Conservation (phyloP, 2,888 invertebrate genomes). For the Octodonta nipae region DNA sequence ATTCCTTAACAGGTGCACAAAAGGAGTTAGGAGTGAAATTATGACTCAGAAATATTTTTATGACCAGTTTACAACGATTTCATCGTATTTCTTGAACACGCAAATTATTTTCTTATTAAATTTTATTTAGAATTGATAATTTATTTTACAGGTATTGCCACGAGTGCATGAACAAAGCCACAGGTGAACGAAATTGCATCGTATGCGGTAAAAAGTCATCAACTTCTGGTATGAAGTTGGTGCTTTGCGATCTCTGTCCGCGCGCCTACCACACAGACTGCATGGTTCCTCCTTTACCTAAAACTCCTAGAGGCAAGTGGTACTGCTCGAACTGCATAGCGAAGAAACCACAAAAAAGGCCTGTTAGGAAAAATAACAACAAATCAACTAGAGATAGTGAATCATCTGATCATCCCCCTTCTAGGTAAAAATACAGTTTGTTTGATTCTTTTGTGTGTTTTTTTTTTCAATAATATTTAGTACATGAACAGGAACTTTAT, state of each 20-base stretch:
- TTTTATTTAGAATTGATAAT: no score
- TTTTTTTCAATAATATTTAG: no score
- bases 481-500: no score
- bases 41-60: no score
- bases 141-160: slow-evolving; percentile 67
- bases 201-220: slow-evolving; percentile 70
- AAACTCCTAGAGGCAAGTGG: slow-evolving; percentile 44
- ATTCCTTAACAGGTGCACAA: no score
- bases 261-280: slow-evolving; percentile 89
- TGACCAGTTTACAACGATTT: no score
- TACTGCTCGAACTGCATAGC: slow-evolving; percentile 78
- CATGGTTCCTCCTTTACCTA: slow-evolving; percentile 71
- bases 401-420: slow-evolving; percentile 42
- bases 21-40: no score
- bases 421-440: slow-evolving; percentile 37
- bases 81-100: no score
- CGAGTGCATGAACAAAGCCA: slow-evolving; percentile 87
- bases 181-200: slow-evolving; percentile 84
- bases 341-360: slow-evolving; percentile 56
- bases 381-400: slow-evolving; percentile 41
- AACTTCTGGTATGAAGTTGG: slow-evolving; percentile 44
- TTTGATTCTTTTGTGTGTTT: no score
- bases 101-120: no score
- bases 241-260: slow-evolving; percentile 81
- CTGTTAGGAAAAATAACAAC: slow-evolving; percentile 46